Evolutionary conservation across 2,797 vertebrate genomes (phyloP).

Genomic region (Karalla daura): DNA sequence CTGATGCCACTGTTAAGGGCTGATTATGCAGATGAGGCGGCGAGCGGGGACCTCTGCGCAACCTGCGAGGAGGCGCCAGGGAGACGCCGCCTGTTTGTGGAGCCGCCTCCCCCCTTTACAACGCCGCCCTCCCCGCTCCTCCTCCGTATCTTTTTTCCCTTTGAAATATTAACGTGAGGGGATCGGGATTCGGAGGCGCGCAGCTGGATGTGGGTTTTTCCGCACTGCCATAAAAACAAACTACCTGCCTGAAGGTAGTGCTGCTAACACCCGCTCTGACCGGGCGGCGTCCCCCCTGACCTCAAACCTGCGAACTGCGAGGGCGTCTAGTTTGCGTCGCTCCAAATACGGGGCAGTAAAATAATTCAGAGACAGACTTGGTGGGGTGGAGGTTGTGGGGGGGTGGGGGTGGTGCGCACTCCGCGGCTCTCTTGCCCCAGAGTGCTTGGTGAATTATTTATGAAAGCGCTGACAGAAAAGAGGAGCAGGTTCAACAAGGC

Average conservation of each 20-base stretch:
- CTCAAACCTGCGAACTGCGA: constrained; percentile 29
- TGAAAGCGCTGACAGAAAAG: constrained; percentile 81
- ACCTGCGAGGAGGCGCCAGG: constrained; percentile 8
- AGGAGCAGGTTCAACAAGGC: constrained; percentile 78
- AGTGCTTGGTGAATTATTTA: constrained; percentile 81
- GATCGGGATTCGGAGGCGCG: too few relatives aligned
- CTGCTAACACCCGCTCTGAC: constrained; percentile 12
- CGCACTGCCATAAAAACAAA: too few relatives aligned
- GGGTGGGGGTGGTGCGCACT: constrained; percentile 30
- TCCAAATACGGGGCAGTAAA: constrained; percentile 55
- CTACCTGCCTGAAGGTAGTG: background rate
- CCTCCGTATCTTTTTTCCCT: too few relatives aligned
- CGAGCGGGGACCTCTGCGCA: constrained; percentile 24
- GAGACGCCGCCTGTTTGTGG: background rate
- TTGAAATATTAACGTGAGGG: too few relatives aligned
- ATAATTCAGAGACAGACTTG: constrained; percentile 49
- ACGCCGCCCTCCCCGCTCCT: background rate
- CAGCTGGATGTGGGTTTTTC: too few relatives aligned
- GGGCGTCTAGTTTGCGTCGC: constrained; percentile 41
- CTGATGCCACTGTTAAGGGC: constrained; percentile 26
- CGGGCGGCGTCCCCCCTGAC: constrained; percentile 23
- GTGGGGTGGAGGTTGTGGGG: background rate
- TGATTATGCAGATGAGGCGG: constrained; percentile 48
- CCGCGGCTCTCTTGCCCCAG: constrained; percentile 63
- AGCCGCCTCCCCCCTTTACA: background rate